phyloP scores from a whole-genome alignment of 2,888 invertebrate genomes.

The Drosophila merina region DNA sequence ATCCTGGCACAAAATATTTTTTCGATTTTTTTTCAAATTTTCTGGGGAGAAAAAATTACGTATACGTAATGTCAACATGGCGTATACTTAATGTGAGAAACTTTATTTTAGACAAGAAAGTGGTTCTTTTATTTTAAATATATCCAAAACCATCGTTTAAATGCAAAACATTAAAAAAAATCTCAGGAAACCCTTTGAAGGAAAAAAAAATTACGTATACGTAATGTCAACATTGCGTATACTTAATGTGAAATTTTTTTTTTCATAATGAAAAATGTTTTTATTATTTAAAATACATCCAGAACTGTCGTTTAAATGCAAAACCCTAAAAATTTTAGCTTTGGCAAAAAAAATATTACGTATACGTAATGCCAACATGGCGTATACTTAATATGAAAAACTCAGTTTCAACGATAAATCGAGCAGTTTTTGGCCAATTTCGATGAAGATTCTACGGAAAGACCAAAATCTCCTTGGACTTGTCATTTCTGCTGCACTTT shows the following conservation, averaged over 20 bases:
- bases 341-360: neutral
- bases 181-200: too few relatives aligned
- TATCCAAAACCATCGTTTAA: neutral
- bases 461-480: neutral
- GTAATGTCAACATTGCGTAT: constrained; percentile 12
- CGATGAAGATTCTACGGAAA: neutral
- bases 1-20: too few relatives aligned
- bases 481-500: neutral
- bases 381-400: constrained; percentile 25
- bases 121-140: neutral
- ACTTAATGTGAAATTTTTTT: neutral
- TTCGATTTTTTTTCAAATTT: too few relatives aligned
- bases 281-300: neutral
- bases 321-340: too few relatives aligned
- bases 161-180: too few relatives aligned
- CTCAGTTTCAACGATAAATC: neutral
- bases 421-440: constrained; percentile 27
- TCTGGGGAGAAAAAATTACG: too few relatives aligned
- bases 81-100: neutral
- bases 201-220: constrained; percentile 5
- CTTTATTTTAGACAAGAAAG: too few relatives aligned
- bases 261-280: too few relatives aligned
- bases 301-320: too few relatives aligned
- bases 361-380: constrained; percentile 6
- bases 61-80: too few relatives aligned